Evolutionary conservation across 2,888 invertebrate genomes (phyloP).

Genomic region (Thalpophila matura): DNA sequence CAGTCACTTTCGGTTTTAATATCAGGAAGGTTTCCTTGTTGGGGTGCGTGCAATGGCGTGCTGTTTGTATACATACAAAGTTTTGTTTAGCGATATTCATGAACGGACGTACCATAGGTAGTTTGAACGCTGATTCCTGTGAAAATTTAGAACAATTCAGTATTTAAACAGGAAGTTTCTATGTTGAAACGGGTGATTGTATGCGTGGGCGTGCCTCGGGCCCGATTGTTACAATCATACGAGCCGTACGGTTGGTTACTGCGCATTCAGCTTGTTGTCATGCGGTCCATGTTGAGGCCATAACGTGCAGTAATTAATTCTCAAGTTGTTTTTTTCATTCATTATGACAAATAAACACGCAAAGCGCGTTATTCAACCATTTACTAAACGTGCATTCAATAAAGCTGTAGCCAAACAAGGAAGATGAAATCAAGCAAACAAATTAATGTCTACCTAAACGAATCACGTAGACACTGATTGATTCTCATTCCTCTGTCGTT

Average conservation of each 20-base stretch:
- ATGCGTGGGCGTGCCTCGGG: slow-evolving; percentile 79
- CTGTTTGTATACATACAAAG: slow-evolving; percentile 48
- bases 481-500: slow-evolving; percentile 53
- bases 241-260: slow-evolving; percentile 70
- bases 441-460: slow-evolving; percentile 29
- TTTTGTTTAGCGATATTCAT: slow-evolving; percentile 59
- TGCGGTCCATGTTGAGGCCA: slow-evolving; percentile 76
- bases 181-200: slow-evolving; percentile 80
- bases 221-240: slow-evolving; percentile 76
- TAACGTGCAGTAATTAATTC: slow-evolving; percentile 73
- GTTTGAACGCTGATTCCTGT: slow-evolving; percentile 60
- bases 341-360: slow-evolving; percentile 52
- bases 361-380: slow-evolving; percentile 42
- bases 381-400: slow-evolving; percentile 43
- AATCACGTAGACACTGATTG: slow-evolving; percentile 55
- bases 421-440: slow-evolving; percentile 48
- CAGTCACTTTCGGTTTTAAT: slow-evolving; percentile 52
- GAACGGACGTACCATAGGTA: slow-evolving; percentile 49
- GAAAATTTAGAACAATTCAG: slow-evolving; percentile 66
- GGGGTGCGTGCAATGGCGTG: slow-evolving; percentile 17
- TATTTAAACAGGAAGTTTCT: slow-evolving; percentile 82
- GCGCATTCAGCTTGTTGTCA: slow-evolving; percentile 79
- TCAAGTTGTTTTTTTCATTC: slow-evolving; percentile 72
- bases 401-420: slow-evolving; percentile 35
- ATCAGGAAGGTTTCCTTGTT: slow-evolving; percentile 45